A percentile compares a stretch with the other conserved stretches of the same genome.
These are phyloP conservation scores for Pyrgus malvae DNA, from an alignment of 2,888 invertebrate genomes.

Conservation along the genomic window DNA sequence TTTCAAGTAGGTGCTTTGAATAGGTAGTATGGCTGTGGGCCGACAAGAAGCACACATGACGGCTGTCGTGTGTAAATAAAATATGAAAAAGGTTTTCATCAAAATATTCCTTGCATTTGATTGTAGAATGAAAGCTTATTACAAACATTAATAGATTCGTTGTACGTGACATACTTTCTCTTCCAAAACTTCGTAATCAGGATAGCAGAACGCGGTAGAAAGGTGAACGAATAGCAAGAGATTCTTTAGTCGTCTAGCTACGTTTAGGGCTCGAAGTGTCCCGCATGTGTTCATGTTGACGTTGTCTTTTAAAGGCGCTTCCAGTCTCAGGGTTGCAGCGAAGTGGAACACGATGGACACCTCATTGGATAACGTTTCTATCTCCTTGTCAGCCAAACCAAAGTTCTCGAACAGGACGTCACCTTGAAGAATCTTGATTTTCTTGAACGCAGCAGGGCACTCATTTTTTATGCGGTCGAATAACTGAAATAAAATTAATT, in stretches of 20 bases:
- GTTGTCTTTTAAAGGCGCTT: slow-evolving; percentile 93
- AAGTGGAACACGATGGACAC: slow-evolving; percentile 94
- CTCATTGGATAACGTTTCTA: slow-evolving; percentile 83
- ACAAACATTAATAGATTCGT: too few species aligned
- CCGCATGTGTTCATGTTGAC: slow-evolving; percentile 95
- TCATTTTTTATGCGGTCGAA: slow-evolving; percentile 85
- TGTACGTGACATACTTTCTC: slow-evolving; percentile 67
- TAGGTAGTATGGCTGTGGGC: too few species aligned
- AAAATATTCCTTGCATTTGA: too few species aligned
- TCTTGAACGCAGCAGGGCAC: slow-evolving; percentile 84
- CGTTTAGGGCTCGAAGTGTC: slow-evolving; percentile 87
- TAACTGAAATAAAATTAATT: slow-evolving; percentile 70
- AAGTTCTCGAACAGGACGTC: slow-evolving; percentile 85
- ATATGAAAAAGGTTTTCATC: too few species aligned
- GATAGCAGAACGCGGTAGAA: slow-evolving; percentile 98
- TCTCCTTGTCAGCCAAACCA: slow-evolving; percentile 83
- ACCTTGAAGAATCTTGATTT: slow-evolving; percentile 88
- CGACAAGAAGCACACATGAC: too few species aligned
- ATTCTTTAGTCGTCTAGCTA: slow-evolving; percentile 89
- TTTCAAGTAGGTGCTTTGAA: too few species aligned
- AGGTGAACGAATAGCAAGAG: slow-evolving; percentile 91
- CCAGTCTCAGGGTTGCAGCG: slow-evolving; percentile 94
- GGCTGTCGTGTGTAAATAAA: too few species aligned
- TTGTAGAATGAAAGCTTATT: too few species aligned
- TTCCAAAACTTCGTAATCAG: slow-evolving; percentile 85